phyloP scores from a whole-genome alignment of 2,888 invertebrate species.

The Nephrotoma flavescens region DNA sequence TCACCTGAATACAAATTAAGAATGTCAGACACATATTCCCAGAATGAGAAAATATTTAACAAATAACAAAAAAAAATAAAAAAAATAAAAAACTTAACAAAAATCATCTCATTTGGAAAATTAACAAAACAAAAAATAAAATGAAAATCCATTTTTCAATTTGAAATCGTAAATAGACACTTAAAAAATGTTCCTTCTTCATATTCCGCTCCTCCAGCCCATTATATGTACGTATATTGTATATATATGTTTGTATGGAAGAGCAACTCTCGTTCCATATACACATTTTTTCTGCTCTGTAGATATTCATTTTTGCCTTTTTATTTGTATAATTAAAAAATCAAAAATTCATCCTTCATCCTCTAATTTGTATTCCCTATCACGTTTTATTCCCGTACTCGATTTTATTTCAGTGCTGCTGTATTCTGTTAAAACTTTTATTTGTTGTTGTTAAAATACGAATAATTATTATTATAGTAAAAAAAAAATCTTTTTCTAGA shows the following conservation, averaged over 20 bases:
- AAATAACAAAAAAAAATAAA: neutral
- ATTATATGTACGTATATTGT: neutral
- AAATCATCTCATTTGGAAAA: neutral
- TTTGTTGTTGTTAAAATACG: neutral
- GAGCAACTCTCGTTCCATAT: neutral
- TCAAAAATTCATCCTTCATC: slow-evolving; percentile 3
- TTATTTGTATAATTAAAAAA: slow-evolving; percentile 2
- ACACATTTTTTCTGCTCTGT: neutral
- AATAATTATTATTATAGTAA: neutral
- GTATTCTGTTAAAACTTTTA: neutral
- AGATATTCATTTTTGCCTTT: neutral
- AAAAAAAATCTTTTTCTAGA: neutral
- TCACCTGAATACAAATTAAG: neutral
- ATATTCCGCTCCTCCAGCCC: neutral
- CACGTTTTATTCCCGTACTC: neutral
- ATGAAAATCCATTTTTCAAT: neutral
- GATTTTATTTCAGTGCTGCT: neutral
- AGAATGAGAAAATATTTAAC: neutral
- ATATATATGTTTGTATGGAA: neutral
- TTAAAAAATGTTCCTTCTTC: neutral
- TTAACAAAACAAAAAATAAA: neutral
- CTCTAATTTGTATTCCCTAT: slow-evolving; percentile 5
- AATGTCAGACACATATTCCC: neutral
- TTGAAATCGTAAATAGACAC: neutral
- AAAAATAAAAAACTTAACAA: neutral